phyloP scores from a whole-genome alignment of 2,113 vertebrate species.

The Leiothrix lutea region DNA sequence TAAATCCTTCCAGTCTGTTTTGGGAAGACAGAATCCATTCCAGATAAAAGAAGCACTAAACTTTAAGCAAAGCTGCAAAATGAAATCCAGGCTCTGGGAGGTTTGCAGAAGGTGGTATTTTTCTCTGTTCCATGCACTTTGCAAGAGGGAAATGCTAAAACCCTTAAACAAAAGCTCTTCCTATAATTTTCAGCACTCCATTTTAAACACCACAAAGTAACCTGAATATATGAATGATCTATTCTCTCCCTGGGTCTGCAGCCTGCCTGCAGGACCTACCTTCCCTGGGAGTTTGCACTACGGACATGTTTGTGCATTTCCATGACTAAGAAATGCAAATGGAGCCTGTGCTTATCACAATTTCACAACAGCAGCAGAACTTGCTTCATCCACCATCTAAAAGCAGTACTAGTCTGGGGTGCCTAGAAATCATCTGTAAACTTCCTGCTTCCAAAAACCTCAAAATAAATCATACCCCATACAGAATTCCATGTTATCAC shows the following conservation, averaged over 20 bases:
- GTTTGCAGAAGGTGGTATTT: background rate
- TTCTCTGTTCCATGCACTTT: background rate
- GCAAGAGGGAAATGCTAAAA: background rate
- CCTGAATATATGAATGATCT: background rate
- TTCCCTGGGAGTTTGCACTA: background rate
- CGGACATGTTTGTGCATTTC: background rate
- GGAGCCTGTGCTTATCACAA: background rate
- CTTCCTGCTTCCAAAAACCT: background rate
- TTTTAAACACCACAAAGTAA: background rate
- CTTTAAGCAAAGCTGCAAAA: background rate
- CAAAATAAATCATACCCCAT: background rate
- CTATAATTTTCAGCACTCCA: background rate
- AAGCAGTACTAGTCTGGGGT: background rate
- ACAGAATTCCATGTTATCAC: background rate
- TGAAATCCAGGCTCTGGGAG: background rate
- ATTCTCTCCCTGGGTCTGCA: background rate
- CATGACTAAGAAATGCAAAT: background rate
- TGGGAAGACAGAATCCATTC: background rate
- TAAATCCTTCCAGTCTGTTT: slow-evolving; percentile 31
- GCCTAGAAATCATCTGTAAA: background rate
- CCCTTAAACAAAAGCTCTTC: background rate
- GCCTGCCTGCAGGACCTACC: background rate
- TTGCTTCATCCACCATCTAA: background rate
- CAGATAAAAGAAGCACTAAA: slow-evolving; percentile 2
- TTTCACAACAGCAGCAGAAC: slow-evolving; percentile 9